Percentiles rank a stretch among this genome's conserved stretches.
phyloP scores from a whole-genome alignment of 1,140 invertebrate species.

The Lordiphosa mommai region DNA sequence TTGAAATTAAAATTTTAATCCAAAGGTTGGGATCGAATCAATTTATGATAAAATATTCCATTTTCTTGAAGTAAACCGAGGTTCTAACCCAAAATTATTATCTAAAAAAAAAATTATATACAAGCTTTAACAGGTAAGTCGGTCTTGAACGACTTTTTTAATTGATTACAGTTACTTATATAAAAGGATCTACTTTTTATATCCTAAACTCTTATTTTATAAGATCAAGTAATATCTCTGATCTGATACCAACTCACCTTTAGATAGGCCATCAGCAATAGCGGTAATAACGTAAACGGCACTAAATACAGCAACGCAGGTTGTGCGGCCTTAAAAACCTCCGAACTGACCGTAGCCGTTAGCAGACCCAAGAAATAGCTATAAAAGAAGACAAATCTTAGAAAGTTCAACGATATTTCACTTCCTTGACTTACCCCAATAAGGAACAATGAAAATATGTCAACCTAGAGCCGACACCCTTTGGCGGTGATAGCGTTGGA shows the following conservation, averaged over 20 bases:
- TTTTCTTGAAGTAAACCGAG: too few species aligned
- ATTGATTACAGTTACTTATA: too few species aligned
- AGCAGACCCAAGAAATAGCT: constrained; percentile 96
- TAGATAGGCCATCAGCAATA: constrained; percentile 98
- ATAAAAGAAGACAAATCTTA: not conserved
- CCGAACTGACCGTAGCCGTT: constrained; percentile 97
- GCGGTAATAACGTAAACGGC: constrained; percentile 96
- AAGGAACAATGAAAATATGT: constrained; percentile 99
- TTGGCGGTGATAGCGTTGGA: constrained; percentile 71
- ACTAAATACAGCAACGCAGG: constrained; percentile 98
- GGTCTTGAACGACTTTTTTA: too few species aligned
- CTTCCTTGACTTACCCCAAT: constrained; percentile 83
- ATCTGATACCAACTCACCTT: constrained; percentile 91
- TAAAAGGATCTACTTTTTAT: too few species aligned
- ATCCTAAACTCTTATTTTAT: too few species aligned
- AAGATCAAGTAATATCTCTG: too few species aligned
- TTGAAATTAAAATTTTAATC: too few species aligned
- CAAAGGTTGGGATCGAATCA: too few species aligned
- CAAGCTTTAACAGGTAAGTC: too few species aligned
- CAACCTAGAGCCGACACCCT: constrained; percentile 81
- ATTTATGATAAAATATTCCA: too few species aligned
- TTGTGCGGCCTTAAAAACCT: constrained; percentile 98
- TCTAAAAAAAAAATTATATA: too few species aligned
- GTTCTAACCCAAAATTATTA: too few species aligned
- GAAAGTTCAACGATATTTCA: not conserved